These are phyloP conservation scores for Stegodyphus dumicola DNA, from an alignment of 1,140 invertebrate species.

Conservation along the genomic window DNA sequence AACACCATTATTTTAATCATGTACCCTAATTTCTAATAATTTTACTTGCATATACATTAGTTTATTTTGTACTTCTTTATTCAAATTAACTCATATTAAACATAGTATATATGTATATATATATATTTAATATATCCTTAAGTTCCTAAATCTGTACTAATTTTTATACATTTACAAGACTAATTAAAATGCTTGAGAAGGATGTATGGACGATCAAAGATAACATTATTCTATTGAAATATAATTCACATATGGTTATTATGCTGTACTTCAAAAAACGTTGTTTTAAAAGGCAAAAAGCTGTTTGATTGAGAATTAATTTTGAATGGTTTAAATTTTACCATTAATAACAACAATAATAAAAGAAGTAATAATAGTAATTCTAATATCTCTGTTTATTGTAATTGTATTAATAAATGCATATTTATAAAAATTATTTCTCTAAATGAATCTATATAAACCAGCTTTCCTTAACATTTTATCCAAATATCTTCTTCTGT, in stretches of 20 bases:
- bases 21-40: not conserved
- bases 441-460: no score
- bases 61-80: not conserved
- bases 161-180: not conserved
- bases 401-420: no score
- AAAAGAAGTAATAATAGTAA: no score
- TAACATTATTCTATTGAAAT: no score
- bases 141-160: not conserved
- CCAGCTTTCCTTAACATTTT: no score
- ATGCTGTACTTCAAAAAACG: not conserved
- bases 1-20: not conserved
- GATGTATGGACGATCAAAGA: not conserved
- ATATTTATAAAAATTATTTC: no score
- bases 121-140: not conserved
- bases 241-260: not conserved
- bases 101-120: not conserved
- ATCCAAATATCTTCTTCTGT: no score
- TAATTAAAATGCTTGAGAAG: not conserved
- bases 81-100: not conserved
- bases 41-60: not conserved
- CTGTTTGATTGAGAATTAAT: not conserved
- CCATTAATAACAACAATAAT: no score
- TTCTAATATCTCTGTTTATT: no score
- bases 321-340: not conserved
- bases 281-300: not conserved